Base-by-base conservation (phyloP, 1,140 invertebrate species). In the Dendrolimus kikuchii region DNA sequence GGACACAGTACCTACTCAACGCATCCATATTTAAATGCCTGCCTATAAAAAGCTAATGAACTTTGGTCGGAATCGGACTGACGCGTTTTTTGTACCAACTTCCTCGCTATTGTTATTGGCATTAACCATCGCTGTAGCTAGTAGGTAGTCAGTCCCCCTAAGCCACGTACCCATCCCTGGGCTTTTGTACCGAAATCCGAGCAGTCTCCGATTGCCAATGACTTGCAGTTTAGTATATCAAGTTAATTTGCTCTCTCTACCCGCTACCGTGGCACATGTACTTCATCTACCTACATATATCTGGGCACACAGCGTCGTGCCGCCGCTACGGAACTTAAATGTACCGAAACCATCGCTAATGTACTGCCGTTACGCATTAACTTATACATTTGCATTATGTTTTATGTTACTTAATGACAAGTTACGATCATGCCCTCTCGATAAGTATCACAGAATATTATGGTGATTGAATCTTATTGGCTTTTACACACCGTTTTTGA, bases 181-280 rank as follows among this genome's bases (percentile, higher is more conserved):
- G 68, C 66, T 64, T 79, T 78, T 76, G 70, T 79, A 64, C 65
- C 74, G 75, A 77, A 83, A 83, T 77, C 70, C 66, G 76, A 79
- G 64, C 66, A 60, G 64, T 67, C 62, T 57, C 68, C 69, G 70
- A 78, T 79, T 79, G 74, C 67, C 58, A 63, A 62, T 84, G 81
- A 84, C 81, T 82, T 77, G 74, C 78, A 68, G 42, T 73, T 81
- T 64, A 59, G 58, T 66, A 64, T 68, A 66, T 68, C 54, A 63
- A 78, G 69, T 79, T 83, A 81, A 84, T 81, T 81, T 72, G 72
- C 74, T 69, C 60, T 60, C 59, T 4, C 23, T 23, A 23, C 23
- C 23, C 23, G 23, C 23, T 49, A 59, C 66, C 49, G 51, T 48
- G 44, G 39, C 6, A 53, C 42, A 53, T 45, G 42, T 43, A 6